Evolutionary conservation across 2,888 invertebrate species (phyloP).

Genomic region (Dryobotodes eremita): DNA sequence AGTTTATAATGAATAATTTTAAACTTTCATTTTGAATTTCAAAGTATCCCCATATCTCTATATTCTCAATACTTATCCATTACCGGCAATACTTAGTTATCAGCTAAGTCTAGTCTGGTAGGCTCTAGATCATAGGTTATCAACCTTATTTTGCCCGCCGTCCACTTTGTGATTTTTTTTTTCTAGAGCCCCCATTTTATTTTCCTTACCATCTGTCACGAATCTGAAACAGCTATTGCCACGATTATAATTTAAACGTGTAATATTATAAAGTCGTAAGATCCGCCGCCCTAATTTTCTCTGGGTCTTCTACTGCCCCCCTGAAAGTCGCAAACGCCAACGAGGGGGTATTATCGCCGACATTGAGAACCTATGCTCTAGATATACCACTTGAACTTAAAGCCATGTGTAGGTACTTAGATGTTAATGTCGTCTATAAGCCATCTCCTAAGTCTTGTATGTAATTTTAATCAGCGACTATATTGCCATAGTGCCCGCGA

Average conservation of each 20-base stretch:
- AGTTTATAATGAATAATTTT: background rate
- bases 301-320: too few relatives aligned
- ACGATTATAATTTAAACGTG: too few relatives aligned
- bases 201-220: too few relatives aligned
- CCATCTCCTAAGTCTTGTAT: background rate
- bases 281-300: too few relatives aligned
- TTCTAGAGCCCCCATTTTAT: too few relatives aligned
- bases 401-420: background rate
- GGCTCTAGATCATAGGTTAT: background rate
- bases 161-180: too few relatives aligned
- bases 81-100: slow-evolving; percentile 8
- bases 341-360: too few relatives aligned
- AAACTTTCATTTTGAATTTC: background rate
- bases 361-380: too few relatives aligned
- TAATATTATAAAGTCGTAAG: too few relatives aligned
- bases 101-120: background rate
- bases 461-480: background rate
- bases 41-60: background rate
- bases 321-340: too few relatives aligned
- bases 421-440: background rate
- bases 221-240: too few relatives aligned
- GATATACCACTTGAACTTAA: background rate
- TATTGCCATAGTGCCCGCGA: background rate
- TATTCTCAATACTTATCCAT: background rate
- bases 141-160: too few relatives aligned